A percentile compares a stretch with the other conserved stretches of the same genome.
These are phyloP conservation scores for Hylaea fasciaria DNA, from an alignment of 2,888 invertebrate species.

Conservation along the genomic window DNA sequence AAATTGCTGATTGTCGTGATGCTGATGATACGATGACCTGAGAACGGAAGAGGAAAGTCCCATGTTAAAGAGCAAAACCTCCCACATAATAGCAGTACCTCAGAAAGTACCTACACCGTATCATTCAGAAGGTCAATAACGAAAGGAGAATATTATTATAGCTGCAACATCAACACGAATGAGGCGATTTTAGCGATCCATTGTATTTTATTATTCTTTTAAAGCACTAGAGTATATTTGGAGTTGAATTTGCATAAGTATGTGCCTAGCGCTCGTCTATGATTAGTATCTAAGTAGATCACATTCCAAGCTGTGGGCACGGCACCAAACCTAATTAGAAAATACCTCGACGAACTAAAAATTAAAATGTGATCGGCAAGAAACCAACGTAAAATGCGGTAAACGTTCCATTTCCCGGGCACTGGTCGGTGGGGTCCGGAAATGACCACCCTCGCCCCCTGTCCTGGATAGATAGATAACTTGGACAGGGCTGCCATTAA, in stretches of 20 bases:
- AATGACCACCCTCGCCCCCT: slow-evolving; percentile 39
- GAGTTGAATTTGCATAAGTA: neutral
- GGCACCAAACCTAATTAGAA: slow-evolving; percentile 12
- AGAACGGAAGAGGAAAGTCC: slow-evolving; percentile 21
- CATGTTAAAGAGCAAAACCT: slow-evolving; percentile 30
- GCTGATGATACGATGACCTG: slow-evolving; percentile 29
- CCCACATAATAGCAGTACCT: neutral
- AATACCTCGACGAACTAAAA: slow-evolving; percentile 13
- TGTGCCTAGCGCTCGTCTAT: too few species aligned
- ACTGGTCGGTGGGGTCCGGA: slow-evolving; percentile 36
- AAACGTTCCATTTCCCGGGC: slow-evolving; percentile 37
- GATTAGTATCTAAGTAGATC: too few species aligned
- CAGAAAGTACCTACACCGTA: neutral
- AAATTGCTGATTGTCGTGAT: slow-evolving; percentile 17
- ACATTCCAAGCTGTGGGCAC: neutral
- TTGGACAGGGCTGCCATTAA: slow-evolving; percentile 20
- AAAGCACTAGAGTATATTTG: neutral
- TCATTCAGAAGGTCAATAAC: neutral
- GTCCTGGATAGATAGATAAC: slow-evolving; percentile 42
- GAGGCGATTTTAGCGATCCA: too few species aligned
- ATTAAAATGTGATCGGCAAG: slow-evolving; percentile 26
- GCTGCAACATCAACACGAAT: too few species aligned
- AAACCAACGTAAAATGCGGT: slow-evolving; percentile 23
- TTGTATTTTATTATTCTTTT: too few species aligned
- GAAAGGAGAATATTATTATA: neutral